phyloP scores from a whole-genome alignment of 2,113 vertebrate genomes.

The Pristiophorus japonicus region DNA sequence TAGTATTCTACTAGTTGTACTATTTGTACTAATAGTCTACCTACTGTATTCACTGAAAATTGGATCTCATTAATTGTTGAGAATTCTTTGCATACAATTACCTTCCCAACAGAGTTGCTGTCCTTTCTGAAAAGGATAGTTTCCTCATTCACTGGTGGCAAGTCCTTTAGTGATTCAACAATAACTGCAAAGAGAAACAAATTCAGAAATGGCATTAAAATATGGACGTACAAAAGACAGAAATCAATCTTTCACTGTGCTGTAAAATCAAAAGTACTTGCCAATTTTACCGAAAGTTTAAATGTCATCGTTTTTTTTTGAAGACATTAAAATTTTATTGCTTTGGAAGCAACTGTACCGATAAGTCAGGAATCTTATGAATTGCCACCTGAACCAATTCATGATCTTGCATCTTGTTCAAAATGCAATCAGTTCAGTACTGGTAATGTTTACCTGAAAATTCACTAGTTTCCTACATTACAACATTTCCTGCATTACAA shows the following conservation, averaged over 20 bases:
- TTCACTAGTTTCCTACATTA: too few relatives aligned
- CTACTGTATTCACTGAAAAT: neutral
- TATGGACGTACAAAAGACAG: neutral
- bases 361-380: neutral
- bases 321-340: too few relatives aligned
- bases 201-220: neutral
- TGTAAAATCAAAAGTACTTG: neutral
- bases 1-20: too few relatives aligned
- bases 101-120: constrained; percentile 72
- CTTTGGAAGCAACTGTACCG: too few relatives aligned
- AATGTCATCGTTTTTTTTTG: too few relatives aligned
- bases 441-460: neutral
- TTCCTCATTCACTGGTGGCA: constrained; percentile 76
- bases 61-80: neutral
- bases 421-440: too few relatives aligned
- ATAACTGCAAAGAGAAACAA: constrained; percentile 60
- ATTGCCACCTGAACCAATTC: neutral
- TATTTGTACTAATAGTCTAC: neutral
- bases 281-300: neutral
- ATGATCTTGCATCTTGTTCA: too few relatives aligned
- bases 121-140: constrained; percentile 77
- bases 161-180: constrained; percentile 73
- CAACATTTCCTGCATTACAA: too few relatives aligned
- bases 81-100: constrained; percentile 46
- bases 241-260: neutral